These are phyloP conservation scores for Pinna nobilis DNA, from an alignment of 1,140 invertebrate genomes.

Conservation along the genomic window DNA sequence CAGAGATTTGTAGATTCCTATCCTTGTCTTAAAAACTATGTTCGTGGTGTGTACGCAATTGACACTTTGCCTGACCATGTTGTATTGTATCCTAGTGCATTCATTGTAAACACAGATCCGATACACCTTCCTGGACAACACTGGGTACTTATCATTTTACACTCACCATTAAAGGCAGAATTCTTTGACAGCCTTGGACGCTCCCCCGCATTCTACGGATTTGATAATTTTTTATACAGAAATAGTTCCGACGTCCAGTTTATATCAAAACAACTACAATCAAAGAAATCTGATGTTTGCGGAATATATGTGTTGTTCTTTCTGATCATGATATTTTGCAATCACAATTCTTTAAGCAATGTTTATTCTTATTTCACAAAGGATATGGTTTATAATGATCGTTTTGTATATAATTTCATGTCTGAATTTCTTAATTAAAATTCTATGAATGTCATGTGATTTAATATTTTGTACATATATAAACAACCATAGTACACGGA, in stretches of 20 bases:
- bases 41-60: not conserved
- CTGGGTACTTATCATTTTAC: conserved; percentile 15
- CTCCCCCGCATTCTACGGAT: not conserved
- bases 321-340: not conserved
- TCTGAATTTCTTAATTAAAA: not conserved
- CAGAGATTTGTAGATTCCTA: not conserved
- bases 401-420: not conserved
- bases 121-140: conserved; percentile 15
- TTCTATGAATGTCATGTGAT: not conserved
- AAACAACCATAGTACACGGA: not conserved
- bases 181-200: conserved; percentile 24
- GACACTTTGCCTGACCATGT: conserved; percentile 23
- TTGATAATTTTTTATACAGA: not conserved
- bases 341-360: not conserved
- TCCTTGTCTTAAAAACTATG: not conserved
- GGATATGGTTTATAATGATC: not conserved
- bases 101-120: conserved; percentile 18
- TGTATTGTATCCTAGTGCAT: conserved; percentile 5
- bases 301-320: conserved; percentile 23
- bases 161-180: not conserved
- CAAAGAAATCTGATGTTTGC: not conserved
- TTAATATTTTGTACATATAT: no score
- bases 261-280: not conserved
- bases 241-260: not conserved
- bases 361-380: conserved; percentile 13